Evolutionary conservation across 1,140 invertebrate genomes (phyloP), one percentile per base, ranked within the genome.

Genomic region (Belonocnema kinseyi): DNA sequence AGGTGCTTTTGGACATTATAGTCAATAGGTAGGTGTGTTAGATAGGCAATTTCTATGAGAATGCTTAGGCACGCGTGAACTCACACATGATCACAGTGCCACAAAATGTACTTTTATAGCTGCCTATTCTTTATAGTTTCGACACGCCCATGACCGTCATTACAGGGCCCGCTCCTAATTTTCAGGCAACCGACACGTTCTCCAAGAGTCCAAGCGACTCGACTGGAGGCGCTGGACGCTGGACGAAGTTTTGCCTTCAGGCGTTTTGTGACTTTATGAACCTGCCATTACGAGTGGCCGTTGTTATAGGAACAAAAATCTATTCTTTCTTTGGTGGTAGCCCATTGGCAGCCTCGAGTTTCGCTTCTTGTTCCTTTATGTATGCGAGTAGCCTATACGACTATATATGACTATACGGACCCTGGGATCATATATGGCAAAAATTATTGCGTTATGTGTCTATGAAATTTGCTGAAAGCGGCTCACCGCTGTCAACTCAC

Each of bases 131-230:
- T 86, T 85, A 86, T 85, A 82, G 82, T 81, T 74, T 79, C 75
- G 82, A 82, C 85, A 85, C 85, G 86, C 86, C 86, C 73, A 70
- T 77, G 75, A 74, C 80, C 83, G 78, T 85, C 80, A 87, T 87
- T 86, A 87, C 80, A 77, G 79, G 77, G 77, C 75, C 77, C 66
- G 77, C 82, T 79, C 80, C 86, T 86, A 86, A 86, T 85, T 86
- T 85, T 82, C 81, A 76, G 77, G 61, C 81, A 82, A 84, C 80
- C 77, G 81, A 86, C 80, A 81, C 76, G 52, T 82, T 79, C 74
- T 80, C 79, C 72, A 78, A 77, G 78, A 72, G 61, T 78, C 79
- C 72, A 78, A 77, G 78, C 74, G 61, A 66, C 26, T 66, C 61
- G 26, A 66, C 56, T 17, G 53, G 51, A 21, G 56, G 8, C 33